Evolutionary conservation across 1,140 invertebrate species (phyloP).

Genomic region (Hypsibius dujardini): DNA sequence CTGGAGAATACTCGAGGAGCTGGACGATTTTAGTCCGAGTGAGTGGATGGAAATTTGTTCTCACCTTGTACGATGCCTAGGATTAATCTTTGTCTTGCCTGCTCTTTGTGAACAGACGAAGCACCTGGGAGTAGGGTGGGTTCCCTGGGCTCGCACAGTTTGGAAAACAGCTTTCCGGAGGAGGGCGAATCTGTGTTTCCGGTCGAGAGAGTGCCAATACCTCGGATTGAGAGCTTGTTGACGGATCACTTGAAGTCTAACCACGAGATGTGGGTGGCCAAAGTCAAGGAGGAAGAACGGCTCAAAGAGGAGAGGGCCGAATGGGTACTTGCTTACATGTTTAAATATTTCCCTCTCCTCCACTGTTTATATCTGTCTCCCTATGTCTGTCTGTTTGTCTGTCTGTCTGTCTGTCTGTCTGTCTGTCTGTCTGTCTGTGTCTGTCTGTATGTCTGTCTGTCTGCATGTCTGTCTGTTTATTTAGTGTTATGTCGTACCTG

Average conservation of each 20-base stretch:
- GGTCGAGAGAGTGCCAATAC: not conserved
- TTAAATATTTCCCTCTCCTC: too few species aligned
- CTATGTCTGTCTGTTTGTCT: too few species aligned
- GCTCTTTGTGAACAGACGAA: too few species aligned
- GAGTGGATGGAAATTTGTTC: not conserved
- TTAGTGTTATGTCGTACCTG: too few species aligned
- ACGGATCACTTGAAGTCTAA: slow-evolving; percentile 14
- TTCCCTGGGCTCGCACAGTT: not conserved
- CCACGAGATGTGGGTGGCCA: slow-evolving; percentile 8
- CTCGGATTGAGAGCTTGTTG: not conserved
- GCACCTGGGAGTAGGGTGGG: too few species aligned
- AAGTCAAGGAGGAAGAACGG: slow-evolving; percentile 14
- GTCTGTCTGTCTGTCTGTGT: too few species aligned
- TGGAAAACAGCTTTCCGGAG: not conserved
- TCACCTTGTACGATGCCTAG: not conserved
- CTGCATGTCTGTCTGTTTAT: too few species aligned
- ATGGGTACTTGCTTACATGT: not conserved
- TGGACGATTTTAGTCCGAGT: not conserved
- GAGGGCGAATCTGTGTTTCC: not conserved
- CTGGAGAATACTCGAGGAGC: slow-evolving; percentile 29
- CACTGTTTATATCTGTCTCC: too few species aligned
- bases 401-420: too few species aligned
- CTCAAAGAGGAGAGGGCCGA: not conserved
- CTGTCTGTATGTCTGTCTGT: too few species aligned
- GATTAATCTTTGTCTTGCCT: too few species aligned